Base-by-base conservation (phyloP, 2,797 vertebrate genomes). In the Dipus sagitta region DNA sequence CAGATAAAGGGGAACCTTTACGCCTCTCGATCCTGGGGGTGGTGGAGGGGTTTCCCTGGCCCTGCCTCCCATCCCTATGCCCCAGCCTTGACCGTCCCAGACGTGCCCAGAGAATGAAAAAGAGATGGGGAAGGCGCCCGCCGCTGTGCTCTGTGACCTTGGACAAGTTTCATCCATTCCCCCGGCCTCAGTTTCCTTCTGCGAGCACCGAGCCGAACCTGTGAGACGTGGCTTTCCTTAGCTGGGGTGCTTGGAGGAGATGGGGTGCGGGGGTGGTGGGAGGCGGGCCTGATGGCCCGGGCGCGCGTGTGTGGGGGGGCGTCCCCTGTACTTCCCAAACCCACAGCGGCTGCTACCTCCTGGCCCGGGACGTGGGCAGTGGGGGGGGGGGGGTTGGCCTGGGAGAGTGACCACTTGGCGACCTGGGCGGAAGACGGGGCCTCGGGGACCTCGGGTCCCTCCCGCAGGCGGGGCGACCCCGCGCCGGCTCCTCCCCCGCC, bases 401-500 rank as follows among this genome's bases (percentile, higher is more conserved):
- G 54, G 54, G 17, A 58, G 13, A 58, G 54, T 58, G 54, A 17
- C 54, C 54, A 58, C 54, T 58, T 58, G 42, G 58, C 0, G 12
- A 60, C 58, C 1, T 0, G n/a, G 60, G 18, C 62, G 10, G 70
- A 54, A 68, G 28, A 47, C 64, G 9, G 4, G 47, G 54, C 54
- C 54, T 17, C 23, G 65, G 77, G 88, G 83, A 86, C 90, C 95
- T 77, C 30, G 52, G 81, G 79, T 93, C 95, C 88, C 92, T 88
- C 93, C 91, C 65, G 95, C 86, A 47, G 76, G 70, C 82, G 86
- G 94, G 90, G 94, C 91, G 92, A 68, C 94, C 95, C 96, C 92
- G 42, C 23, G 81, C 95, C 92, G 88, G 42, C 96, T 92, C 97
- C 97, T 93, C 96, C 96, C 88, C 95, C 81, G 65, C 47, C 88